These are phyloP conservation scores for Nephrotoma flavescens DNA, from an alignment of 2,888 invertebrate species.

Conservation along the genomic window DNA sequence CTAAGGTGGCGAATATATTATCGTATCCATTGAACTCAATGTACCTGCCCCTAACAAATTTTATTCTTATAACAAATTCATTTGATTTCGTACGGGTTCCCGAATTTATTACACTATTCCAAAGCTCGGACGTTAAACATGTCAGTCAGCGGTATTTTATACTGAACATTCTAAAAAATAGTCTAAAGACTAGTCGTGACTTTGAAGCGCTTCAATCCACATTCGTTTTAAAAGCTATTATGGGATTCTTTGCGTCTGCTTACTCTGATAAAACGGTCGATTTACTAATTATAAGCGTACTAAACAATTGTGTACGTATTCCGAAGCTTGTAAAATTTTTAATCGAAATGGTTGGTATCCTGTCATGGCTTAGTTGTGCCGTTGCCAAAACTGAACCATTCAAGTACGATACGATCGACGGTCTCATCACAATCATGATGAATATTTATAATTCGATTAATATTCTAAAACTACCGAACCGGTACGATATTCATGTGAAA, in stretches of 20 bases:
- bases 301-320: slow-evolving; percentile 46
- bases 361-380: slow-evolving; percentile 49
- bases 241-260: slow-evolving; percentile 50
- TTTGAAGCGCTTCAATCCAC: slow-evolving; percentile 56
- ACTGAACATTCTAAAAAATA: slow-evolving; percentile 57
- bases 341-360: slow-evolving; percentile 49
- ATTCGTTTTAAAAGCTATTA: slow-evolving; percentile 60
- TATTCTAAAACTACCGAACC: slow-evolving; percentile 21
- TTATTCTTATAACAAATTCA: slow-evolving; percentile 59
- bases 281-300: slow-evolving; percentile 48
- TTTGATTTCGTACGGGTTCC: slow-evolving; percentile 70
- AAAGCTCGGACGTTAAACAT: slow-evolving; percentile 57
- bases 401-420: slow-evolving; percentile 31
- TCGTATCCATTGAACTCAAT: slow-evolving; percentile 60
- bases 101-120: slow-evolving; percentile 72
- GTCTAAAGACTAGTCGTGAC: slow-evolving; percentile 60
- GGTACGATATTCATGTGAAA: slow-evolving; percentile 19
- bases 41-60: slow-evolving; percentile 63
- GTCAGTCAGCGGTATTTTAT: slow-evolving; percentile 62
- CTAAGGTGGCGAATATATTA: slow-evolving; percentile 41
- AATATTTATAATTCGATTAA: slow-evolving; percentile 28
- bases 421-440: slow-evolving; percentile 25
- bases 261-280: slow-evolving; percentile 47
- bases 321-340: slow-evolving; percentile 49
- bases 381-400: slow-evolving; percentile 25